These are phyloP conservation scores for Machimus atricapillus DNA, from an alignment of 2,888 invertebrate genomes.

Conservation along the genomic window DNA sequence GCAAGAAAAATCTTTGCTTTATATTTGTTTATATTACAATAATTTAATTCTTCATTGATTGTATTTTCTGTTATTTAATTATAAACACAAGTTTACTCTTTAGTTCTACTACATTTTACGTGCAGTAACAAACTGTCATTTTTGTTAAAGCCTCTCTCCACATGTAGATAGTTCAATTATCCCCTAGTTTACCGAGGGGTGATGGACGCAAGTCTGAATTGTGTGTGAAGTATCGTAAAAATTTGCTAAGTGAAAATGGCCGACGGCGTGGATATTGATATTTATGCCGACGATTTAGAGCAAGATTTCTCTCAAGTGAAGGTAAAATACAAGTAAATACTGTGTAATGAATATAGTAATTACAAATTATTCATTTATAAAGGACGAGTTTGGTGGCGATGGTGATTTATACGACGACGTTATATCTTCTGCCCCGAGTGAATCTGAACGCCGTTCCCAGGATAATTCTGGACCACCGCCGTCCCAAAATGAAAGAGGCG, in stretches of 20 bases:
- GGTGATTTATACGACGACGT: constrained; percentile 96
- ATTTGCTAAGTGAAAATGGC: constrained; percentile 72
- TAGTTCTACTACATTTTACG: background rate
- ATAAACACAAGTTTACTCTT: background rate
- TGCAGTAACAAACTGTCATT: background rate
- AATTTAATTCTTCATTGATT: background rate
- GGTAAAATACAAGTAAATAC: constrained; percentile 50
- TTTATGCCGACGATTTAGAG: constrained; percentile 96
- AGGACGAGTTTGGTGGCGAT: constrained; percentile 64
- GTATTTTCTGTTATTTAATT: background rate
- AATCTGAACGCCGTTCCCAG: constrained; percentile 63
- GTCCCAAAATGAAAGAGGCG: constrained; percentile 66
- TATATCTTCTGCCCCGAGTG: constrained; percentile 82
- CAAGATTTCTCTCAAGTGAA: constrained; percentile 87
- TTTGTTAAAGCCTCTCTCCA: background rate
- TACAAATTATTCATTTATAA: constrained; percentile 29
- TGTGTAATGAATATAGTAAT: background rate
- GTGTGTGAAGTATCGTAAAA: background rate
- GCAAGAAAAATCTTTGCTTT: background rate
- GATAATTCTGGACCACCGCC: constrained; percentile 68
- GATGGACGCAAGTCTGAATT: background rate
- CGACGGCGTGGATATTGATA: constrained; percentile 95
- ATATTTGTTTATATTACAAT: background rate
- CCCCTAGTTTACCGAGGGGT: background rate
- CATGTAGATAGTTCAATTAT: background rate